Base-by-base conservation (phyloP, 1,140 invertebrate genomes). In the Procambarus clarkii region DNA sequence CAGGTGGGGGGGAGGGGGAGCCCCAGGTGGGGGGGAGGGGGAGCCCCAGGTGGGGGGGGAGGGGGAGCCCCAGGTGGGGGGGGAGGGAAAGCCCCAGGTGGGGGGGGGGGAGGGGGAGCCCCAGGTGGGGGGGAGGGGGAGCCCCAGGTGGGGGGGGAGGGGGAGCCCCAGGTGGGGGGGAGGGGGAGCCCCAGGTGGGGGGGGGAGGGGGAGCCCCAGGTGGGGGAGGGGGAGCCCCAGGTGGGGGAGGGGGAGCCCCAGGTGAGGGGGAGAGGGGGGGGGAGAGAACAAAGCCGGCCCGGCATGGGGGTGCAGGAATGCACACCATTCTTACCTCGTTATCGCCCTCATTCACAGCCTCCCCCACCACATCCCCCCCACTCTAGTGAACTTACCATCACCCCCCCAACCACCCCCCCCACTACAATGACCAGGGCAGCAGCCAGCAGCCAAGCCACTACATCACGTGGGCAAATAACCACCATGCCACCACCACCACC, bases 251-350 rank as follows among this genome's bases (percentile, higher is more conserved):
- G n/a, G n/a, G n/a, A n/a, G n/a, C n/a, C n/a, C n/a, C n/a, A n/a
- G n/a, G 71, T 18, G 58, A 44, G 74, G 77, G 50, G 34, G 50
- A 46, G 69, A 46, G 69, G 71, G 74, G 77, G n/a, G 79, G 58
- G 79, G 45, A 45, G 74, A 54, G 86, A 79, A 88, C 86, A 88
- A 88, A 79, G 76, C 76, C 44, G 21, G 77, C 86, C 48, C 77
- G 50, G 24, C 11, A 50, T 48, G 34, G n/a, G 80, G 77, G 77
- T 44, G 86, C 76, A 69, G 86, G 88, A 91, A 91, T 91, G 88
- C 60, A 91, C 88, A 77, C 88, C 88, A 91, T 91, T 91, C 88
- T 91, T 91, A 71, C 88, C 82, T 91, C 83, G 88, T 91, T 91
- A 91, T 82, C 88, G 15, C 88, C 54, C 88, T 85, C 88, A 91